Conservation (phyloP, 2,797 vertebrate species). For the Sebastes miniatus region DNA sequence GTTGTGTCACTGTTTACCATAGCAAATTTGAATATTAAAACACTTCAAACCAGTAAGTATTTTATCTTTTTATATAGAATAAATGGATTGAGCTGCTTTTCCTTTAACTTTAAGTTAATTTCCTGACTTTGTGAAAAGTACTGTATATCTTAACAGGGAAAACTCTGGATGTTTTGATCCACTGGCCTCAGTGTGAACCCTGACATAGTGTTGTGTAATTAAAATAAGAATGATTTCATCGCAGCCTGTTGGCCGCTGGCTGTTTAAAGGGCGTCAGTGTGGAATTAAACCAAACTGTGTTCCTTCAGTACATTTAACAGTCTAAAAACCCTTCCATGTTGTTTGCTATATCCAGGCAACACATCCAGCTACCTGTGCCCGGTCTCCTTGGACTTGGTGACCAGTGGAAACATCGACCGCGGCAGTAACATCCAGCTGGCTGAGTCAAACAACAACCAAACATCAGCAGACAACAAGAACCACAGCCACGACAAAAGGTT, state of each 20-base stretch:
- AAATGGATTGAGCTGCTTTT: neutral
- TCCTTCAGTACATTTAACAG: neutral
- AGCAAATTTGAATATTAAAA: neutral
- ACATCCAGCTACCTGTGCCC: constrained; percentile 34
- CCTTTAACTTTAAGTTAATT: neutral
- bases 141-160: neutral
- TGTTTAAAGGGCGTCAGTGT: neutral
- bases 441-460: constrained; percentile 24
- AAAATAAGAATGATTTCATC: constrained; percentile 4
- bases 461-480: constrained; percentile 23
- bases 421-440: constrained; percentile 18
- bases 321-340: constrained; percentile 6
- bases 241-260: neutral
- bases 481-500: constrained; percentile 47
- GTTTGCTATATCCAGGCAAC: constrained; percentile 36
- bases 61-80: neutral
- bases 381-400: constrained; percentile 33
- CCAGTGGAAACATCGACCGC: constrained; percentile 19
- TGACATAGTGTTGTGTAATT: neutral
- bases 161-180: neutral
- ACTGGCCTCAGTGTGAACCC: neutral
- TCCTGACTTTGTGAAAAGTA: neutral
- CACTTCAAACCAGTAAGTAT: neutral
- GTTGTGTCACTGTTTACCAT: neutral
- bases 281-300: neutral